phyloP scores from a whole-genome alignment of 2,113 vertebrate genomes.

The Prochilodus magdalenae region DNA sequence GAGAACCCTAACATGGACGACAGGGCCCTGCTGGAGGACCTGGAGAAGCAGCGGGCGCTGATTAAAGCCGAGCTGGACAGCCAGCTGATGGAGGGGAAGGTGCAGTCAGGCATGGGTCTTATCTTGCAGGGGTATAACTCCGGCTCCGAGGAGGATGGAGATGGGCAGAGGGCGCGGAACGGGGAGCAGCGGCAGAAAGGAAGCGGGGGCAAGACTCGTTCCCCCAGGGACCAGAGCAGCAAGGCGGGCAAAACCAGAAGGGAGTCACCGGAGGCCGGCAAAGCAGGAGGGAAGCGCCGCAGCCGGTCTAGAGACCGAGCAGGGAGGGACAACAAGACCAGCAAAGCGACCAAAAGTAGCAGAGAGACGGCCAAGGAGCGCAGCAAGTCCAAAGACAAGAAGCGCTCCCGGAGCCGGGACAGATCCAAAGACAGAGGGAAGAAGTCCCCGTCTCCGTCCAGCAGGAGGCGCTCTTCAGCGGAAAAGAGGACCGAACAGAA shows the following conservation, averaged over 20 bases:
- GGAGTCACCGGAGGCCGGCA: constrained; percentile 84
- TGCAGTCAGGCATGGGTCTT: constrained; percentile 97
- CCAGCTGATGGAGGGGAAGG: constrained; percentile 97
- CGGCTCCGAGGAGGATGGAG: constrained; percentile 93
- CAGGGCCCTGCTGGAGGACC: constrained; percentile 92
- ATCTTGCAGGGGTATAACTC: constrained; percentile 98
- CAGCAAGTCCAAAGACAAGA: constrained; percentile 90
- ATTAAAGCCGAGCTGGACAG: constrained; percentile 99
- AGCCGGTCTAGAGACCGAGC: constrained; percentile 87
- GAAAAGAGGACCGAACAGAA: constrained; percentile 45
- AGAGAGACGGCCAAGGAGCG: constrained; percentile 65
- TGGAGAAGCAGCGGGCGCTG: constrained; percentile 97
- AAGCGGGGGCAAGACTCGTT: constrained; percentile 77
- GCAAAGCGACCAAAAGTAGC: constrained; percentile 22
- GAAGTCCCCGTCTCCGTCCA: constrained; percentile 81
- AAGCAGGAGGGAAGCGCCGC: constrained; percentile 84
- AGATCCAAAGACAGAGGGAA: constrained; percentile 84
- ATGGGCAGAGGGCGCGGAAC: constrained; percentile 78
- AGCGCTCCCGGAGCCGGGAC: constrained; percentile 84
- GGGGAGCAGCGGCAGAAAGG: constrained; percentile 80
- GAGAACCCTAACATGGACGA: constrained; percentile 95
- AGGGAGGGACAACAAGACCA: constrained; percentile 78
- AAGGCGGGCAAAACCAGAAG: constrained; percentile 80
- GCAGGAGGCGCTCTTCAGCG: constrained; percentile 24
- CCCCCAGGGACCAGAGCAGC: constrained; percentile 69